Percentiles rank a stretch among this genome's conserved stretches.
These are phyloP conservation scores for Zaprionus capensis DNA, from an alignment of 1,140 invertebrate species.

Conservation along the genomic window DNA sequence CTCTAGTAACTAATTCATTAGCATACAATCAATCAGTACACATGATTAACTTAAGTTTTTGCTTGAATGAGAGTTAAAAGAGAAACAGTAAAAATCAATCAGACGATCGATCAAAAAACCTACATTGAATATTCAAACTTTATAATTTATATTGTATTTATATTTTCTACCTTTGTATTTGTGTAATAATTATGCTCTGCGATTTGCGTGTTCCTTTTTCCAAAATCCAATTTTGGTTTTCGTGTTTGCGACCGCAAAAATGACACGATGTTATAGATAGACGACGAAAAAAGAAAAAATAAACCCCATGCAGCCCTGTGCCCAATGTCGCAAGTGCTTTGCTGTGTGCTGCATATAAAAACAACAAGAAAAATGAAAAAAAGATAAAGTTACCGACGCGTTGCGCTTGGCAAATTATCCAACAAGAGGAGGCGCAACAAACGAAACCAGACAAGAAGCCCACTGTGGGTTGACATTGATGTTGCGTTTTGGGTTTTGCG, in stretches of 20 bases:
- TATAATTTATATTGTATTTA: not conserved
- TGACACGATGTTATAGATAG: not conserved
- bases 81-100: not conserved
- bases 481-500: conserved; percentile 9
- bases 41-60: not conserved
- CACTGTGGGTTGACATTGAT: conserved; percentile 7
- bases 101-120: not conserved
- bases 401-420: conserved; percentile 10
- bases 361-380: not conserved
- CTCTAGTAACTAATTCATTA: not conserved
- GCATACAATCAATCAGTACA: not conserved
- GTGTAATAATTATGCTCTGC: not conserved
- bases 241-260: not conserved
- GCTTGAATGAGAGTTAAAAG: not conserved
- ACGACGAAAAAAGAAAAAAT: conserved; percentile 3
- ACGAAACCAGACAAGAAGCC: conserved; percentile 2
- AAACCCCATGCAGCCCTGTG: conserved; percentile 39
- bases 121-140: not conserved
- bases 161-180: not conserved
- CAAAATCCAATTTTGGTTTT: not conserved
- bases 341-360: conserved; percentile 30
- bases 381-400: conserved; percentile 17
- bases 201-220: conserved; percentile 1
- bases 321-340: conserved; percentile 46
- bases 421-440: conserved; percentile 1